Base-by-base conservation (phyloP, 1,140 invertebrate species). In the Olivierus martensii region DNA sequence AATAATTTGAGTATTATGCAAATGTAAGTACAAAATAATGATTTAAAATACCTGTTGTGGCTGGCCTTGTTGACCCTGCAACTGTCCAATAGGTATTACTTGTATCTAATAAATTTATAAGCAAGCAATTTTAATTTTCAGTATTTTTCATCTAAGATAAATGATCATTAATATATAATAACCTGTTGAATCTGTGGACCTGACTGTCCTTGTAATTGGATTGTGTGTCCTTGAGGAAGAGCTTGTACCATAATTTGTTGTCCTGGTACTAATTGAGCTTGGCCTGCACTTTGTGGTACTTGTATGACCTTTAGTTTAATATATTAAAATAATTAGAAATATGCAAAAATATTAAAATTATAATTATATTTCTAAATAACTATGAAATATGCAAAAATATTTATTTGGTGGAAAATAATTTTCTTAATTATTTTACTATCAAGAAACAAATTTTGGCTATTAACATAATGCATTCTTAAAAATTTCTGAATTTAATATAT, bases 131-230 rank as follows among this genome's bases (percentile, higher is more conserved):
- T n/a, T n/a, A n/a, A n/a, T n/a, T n/a, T n/a, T n/a, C n/a, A n/a
- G n/a, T n/a, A n/a, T n/a, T n/a, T n/a, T n/a, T n/a, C n/a, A n/a
- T n/a, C n/a, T n/a, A n/a, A n/a, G n/a, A n/a, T n/a, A n/a, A n/a
- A n/a, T n/a, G n/a, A n/a, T n/a, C n/a, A n/a, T n/a, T n/a, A n/a
- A n/a, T n/a, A n/a, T n/a, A n/a, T n/a, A n/a, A 28, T 17, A 2
- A 58, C 56, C 56, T 79, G 77, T 56, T 77, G 71, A 11, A 72
- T 52, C 21, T 68, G 71, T 52, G 74, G 72, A 12, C 65, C 72
- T 52, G 73, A 72, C 9, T 76, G 72, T n/a, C 71, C 70, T 34
- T 77, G 73, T 12, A 80, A 73, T 67, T 81, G 79, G 53, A 81
- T 77, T 1, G 75, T 67, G 61, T 79, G 78, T 5, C 74, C 72